Percentiles rank a stretch among this genome's conserved stretches.
phyloP scores from a whole-genome alignment of 2,888 invertebrate species.

The Stictocephala bisonia region DNA sequence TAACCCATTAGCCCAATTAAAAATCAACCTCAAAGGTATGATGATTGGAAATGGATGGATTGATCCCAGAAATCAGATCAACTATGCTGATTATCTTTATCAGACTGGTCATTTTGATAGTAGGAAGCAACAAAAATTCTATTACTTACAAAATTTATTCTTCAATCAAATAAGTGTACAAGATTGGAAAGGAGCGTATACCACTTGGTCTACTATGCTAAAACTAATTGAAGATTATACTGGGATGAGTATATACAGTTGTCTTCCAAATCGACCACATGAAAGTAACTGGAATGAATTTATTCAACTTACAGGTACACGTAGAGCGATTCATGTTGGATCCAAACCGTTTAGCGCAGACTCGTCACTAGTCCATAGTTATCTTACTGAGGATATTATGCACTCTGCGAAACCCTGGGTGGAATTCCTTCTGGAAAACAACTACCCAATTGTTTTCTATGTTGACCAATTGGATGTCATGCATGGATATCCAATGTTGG shows the following conservation, averaged over 20 bases:
- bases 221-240: conserved; percentile 63
- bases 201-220: conserved; percentile 76
- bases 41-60: conserved; percentile 84
- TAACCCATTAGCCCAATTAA: conserved; percentile 69
- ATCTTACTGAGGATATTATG: conserved; percentile 82
- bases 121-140: conserved; percentile 72
- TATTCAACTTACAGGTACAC: conserved; percentile 49
- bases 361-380: conserved; percentile 72
- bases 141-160: conserved; percentile 71
- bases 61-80: conserved; percentile 81
- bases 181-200: conserved; percentile 77
- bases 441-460: conserved; percentile 82
- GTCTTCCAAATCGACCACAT: conserved; percentile 1
- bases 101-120: conserved; percentile 71
- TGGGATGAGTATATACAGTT: background rate
- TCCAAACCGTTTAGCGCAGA: conserved; percentile 76
- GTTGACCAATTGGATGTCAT: conserved; percentile 93
- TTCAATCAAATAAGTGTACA: conserved; percentile 71
- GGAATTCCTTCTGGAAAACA: conserved; percentile 72
- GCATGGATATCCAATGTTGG: conserved; percentile 86
- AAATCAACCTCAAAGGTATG: conserved; percentile 78
- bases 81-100: conserved; percentile 83
- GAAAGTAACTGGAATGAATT: conserved; percentile 45
- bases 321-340: conserved; percentile 83
- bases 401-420: conserved; percentile 81